phyloP scores from a whole-genome alignment of 2,888 invertebrate species.

The Sclerodermus sp. region DNA sequence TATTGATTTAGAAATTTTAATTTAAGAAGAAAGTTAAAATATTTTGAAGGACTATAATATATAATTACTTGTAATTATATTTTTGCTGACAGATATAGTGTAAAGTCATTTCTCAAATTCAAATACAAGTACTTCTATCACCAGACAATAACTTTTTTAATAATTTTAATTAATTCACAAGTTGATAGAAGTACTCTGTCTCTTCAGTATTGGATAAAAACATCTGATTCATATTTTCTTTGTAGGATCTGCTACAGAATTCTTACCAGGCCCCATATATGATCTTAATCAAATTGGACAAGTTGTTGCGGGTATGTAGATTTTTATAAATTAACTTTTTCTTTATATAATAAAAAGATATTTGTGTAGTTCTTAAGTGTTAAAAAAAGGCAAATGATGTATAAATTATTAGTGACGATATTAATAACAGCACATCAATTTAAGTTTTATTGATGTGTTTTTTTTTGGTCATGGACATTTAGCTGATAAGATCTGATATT shows the following conservation, averaged over 20 bases:
- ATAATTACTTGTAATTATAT: too few relatives aligned
- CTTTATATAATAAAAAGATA: neutral
- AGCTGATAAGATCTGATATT: conserved; percentile 56
- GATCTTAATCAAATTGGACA: conserved; percentile 86
- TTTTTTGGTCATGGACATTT: conserved; percentile 37
- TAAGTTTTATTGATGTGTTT: conserved; percentile 33
- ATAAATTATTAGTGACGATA: conserved; percentile 36
- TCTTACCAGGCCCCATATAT: conserved; percentile 74
- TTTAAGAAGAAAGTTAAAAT: too few relatives aligned
- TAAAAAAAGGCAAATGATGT: conserved; percentile 34
- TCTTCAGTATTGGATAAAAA: conserved; percentile 14
- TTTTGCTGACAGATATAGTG: too few relatives aligned
- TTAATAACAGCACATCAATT: conserved; percentile 40
- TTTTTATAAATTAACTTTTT: neutral
- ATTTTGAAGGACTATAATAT: too few relatives aligned
- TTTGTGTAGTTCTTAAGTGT: too few relatives aligned
- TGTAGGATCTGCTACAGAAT: conserved; percentile 58
- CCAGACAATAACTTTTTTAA: too few relatives aligned
- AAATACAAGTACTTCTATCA: too few relatives aligned
- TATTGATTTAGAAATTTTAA: too few relatives aligned
- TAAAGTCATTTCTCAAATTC: too few relatives aligned
- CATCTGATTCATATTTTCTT: conserved; percentile 47
- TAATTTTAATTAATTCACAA: conserved; percentile 5
- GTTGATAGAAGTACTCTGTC: conserved; percentile 27
- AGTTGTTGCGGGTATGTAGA: conserved; percentile 73